Base-by-base conservation (phyloP, 1,140 invertebrate species). In the Plectrocnemia conspersa region DNA sequence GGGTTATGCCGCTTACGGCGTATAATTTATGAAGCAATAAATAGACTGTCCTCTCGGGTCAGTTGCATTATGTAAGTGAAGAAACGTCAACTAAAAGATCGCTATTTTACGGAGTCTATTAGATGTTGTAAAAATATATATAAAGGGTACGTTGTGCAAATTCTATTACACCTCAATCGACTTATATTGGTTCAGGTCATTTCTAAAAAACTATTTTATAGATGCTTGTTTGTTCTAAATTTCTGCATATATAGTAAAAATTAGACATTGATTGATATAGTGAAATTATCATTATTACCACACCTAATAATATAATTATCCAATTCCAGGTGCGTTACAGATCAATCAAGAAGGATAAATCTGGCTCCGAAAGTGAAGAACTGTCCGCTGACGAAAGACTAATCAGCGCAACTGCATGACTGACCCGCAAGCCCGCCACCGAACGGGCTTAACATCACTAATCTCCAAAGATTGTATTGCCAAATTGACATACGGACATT, bases 261-360 rank as follows among this genome's bases (percentile, higher is more conserved):
- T 29, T 29, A 29, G 6, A 7, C 6, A 29, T 29, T 29, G n/a
- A 7, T 7, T n/a, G 6, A 29, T 29, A 7, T 29, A 6, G n/a
- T 29, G 6, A 6, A 15, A 9, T 9, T 7, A 9, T 9, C 11
- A 40, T 40, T 40, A 6, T 40, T 40, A 9, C 7, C 36, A 9
- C 36, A 9, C 6, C 15, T 40, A 40, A 40, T 18, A 29, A 29
- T 29, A n/a, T n/a, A n/a, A n/a, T n/a, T n/a, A 24, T 18, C n/a
- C 35, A 27, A 10, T 58, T 56, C 42, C 58, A 76, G 74, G 74
- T 76, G n/a, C 62, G 72, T 46, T 76, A 76, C 53, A 72, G 73
- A 56, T 74, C 74, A 3, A 76, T 76, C 54, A 76, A 73, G 63
- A 76, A 73, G 60, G 73, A 74, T 33, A 76, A 74, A 52, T 70